Evolutionary conservation across 2,888 invertebrate species (phyloP).

Genomic region (Timema podura): DNA sequence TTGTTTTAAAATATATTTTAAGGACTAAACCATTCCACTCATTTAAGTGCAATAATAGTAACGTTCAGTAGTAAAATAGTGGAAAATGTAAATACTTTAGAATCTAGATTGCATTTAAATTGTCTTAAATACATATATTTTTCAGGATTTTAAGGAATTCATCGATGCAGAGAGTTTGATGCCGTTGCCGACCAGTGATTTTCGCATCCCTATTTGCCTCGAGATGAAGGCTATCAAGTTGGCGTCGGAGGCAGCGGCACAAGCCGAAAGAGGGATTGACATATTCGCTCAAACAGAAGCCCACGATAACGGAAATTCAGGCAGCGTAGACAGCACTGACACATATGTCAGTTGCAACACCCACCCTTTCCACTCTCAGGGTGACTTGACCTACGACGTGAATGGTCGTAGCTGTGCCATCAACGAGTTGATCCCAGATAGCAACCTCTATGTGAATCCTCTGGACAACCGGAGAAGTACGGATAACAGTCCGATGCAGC

Average conservation of each 20-base stretch:
- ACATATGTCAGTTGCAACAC: constrained; percentile 96
- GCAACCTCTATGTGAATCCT: constrained; percentile 86
- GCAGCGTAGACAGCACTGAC: constrained; percentile 72
- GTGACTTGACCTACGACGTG: constrained; percentile 48
- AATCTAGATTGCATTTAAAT: background rate
- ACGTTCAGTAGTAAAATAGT: too few species aligned
- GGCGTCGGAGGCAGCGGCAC: constrained; percentile 44
- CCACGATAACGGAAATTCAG: constrained; percentile 41
- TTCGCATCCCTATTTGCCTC: constrained; percentile 76
- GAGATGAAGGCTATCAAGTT: constrained; percentile 57
- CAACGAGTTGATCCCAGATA: constrained; percentile 52
- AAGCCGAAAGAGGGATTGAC: constrained; percentile 20
- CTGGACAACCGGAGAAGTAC: constrained; percentile 48
- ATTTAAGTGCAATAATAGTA: too few species aligned
- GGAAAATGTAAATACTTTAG: too few species aligned
- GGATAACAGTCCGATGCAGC: constrained; percentile 19
- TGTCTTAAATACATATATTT: background rate
- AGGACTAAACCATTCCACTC: too few species aligned
- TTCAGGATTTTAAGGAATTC: constrained; percentile 83
- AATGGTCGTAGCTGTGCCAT: constrained; percentile 44
- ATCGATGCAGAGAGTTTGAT: constrained; percentile 86
- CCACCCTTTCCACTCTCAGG: constrained; percentile 80
- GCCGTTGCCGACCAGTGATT: constrained; percentile 80
- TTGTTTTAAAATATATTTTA: too few species aligned
- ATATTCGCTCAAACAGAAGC: constrained; percentile 21